Evolutionary conservation across 2,888 invertebrate genomes (phyloP).

Genomic region (Megalurothrips usitatus): DNA sequence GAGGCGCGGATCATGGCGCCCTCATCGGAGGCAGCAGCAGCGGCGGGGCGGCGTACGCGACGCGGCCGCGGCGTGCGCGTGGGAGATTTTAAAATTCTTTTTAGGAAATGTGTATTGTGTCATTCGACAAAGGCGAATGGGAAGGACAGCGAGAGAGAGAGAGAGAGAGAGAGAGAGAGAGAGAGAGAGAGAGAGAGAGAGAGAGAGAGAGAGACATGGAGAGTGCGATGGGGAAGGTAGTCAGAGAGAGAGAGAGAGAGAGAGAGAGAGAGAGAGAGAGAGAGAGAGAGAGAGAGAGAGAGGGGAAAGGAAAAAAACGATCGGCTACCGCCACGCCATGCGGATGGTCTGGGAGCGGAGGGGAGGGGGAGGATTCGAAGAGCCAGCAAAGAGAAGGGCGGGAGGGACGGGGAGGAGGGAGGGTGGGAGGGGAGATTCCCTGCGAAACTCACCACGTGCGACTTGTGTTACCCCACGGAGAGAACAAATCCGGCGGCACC

Average conservation of each 20-base stretch:
- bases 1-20: not conserved
- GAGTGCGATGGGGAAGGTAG: too few species aligned
- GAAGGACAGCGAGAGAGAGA: not conserved
- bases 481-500: slow-evolving; percentile 18
- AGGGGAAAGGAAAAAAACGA: not conserved
- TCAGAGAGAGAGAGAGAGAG: not conserved
- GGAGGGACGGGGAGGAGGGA: not conserved
- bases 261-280: not conserved
- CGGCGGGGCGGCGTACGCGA: not conserved
- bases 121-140: not conserved
- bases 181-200: too few species aligned
- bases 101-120: slow-evolving; percentile 23
- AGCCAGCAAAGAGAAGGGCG: not conserved
- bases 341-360: not conserved
- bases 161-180: too few species aligned
- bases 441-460: slow-evolving; percentile 23
- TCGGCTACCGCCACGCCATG: too few species aligned
- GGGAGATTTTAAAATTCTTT: slow-evolving; percentile 24
- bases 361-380: not conserved
- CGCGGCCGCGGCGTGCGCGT: not conserved
- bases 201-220: not conserved
- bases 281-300: not conserved
- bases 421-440: not conserved
- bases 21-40: not conserved
- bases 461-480: slow-evolving; percentile 24